Evolutionary conservation across 2,888 invertebrate genomes (phyloP).

Genomic region (Sminthurinus aureus): DNA sequence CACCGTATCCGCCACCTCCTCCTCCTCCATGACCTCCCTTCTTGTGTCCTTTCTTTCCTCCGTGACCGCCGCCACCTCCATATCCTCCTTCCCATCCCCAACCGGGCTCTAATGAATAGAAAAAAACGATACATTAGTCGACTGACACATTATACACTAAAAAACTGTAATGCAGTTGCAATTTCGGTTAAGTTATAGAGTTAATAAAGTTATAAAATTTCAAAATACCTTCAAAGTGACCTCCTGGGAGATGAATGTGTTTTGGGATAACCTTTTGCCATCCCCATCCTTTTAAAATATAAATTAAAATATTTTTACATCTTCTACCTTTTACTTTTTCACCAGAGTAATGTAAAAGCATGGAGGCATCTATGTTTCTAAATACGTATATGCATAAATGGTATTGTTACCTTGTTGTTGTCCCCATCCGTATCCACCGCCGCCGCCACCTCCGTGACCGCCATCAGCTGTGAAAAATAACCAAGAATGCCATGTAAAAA

Average conservation of each 20-base stretch:
- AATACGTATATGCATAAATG: no score
- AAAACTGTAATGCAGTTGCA: no score
- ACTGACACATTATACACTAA: no score
- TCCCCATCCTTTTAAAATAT: slow-evolving; percentile 30
- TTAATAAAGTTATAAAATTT: no score
- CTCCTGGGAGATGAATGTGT: slow-evolving; percentile 43
- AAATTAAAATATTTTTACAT: no score
- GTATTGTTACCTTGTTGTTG: no score
- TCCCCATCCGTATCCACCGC: slow-evolving; percentile 22
- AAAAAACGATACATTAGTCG: no score
- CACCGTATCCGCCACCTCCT: slow-evolving; percentile 33
- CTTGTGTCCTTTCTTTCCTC: slow-evolving; percentile 21
- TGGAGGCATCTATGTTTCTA: neutral
- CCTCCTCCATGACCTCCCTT: slow-evolving; percentile 35
- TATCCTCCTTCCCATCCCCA: slow-evolving; percentile 38
- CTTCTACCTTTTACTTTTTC: no score
- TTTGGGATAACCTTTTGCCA: slow-evolving; percentile 15
- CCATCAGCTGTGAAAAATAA: slow-evolving; percentile 21
- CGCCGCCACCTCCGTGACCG: slow-evolving; percentile 27
- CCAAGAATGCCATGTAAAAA: neutral
- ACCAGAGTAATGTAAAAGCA: no score
- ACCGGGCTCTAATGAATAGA: slow-evolving; percentile 14
- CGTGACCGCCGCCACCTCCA: slow-evolving; percentile 5
- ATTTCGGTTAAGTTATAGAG: no score
- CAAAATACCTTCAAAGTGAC: slow-evolving; percentile 28